Conservation (phyloP, 1,140 invertebrate species). For the Holotrichia oblita region DNA sequence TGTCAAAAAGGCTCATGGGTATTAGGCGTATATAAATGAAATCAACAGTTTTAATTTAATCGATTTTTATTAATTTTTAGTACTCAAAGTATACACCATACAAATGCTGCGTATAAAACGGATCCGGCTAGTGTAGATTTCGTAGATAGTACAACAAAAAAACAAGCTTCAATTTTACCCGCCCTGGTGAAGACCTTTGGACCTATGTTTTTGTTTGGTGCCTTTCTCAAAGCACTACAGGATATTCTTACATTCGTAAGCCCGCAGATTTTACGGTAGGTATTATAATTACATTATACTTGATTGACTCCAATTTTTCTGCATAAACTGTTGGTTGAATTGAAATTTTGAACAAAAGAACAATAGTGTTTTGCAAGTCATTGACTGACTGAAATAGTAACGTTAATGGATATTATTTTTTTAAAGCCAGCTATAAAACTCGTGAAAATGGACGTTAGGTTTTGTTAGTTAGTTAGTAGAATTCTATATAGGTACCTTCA, state of each 20-base stretch:
- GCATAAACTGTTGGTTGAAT: too few species aligned
- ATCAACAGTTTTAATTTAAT: not conserved
- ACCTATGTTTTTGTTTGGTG: constrained; percentile 83
- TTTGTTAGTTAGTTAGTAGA: too few species aligned
- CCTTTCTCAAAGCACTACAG: constrained; percentile 81
- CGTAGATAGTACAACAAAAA: constrained; percentile 69
- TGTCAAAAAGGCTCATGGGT: constrained; percentile 68
- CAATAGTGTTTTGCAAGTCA: too few species aligned
- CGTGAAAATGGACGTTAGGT: too few species aligned
- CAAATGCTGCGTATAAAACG: constrained; percentile 76
- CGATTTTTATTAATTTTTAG: constrained; percentile 47
- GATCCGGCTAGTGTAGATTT: constrained; percentile 77
- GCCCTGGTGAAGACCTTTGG: constrained; percentile 84
- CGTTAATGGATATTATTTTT: too few species aligned
- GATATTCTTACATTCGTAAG: constrained; percentile 90
- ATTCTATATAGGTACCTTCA: too few species aligned
- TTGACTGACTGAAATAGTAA: too few species aligned
- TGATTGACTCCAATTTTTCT: too few species aligned
- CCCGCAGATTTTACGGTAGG: constrained; percentile 78
- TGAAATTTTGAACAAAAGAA: too few species aligned
- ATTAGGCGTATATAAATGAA: constrained; percentile 28
- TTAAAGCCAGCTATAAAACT: too few species aligned
- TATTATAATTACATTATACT: constrained; percentile 43
- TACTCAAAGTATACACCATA: not conserved
- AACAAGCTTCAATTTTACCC: constrained; percentile 78